These are phyloP conservation scores for Argya squamiceps DNA, from an alignment of 2,797 vertebrate species.

Conservation along the genomic window DNA sequence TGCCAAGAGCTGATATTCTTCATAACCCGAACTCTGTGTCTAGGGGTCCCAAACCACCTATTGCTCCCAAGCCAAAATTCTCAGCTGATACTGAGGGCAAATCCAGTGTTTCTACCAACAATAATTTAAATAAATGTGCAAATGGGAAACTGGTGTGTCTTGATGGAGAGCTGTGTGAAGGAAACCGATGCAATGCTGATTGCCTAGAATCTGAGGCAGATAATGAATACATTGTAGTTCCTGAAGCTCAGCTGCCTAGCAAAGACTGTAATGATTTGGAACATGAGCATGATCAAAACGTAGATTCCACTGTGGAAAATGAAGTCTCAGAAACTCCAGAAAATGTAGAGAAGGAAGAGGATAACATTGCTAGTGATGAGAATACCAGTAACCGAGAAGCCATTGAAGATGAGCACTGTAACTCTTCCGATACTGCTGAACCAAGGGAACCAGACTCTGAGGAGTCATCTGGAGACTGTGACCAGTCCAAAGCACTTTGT, in stretches of 20 bases:
- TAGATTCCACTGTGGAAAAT: slow-evolving; percentile 3
- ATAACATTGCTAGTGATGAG: slow-evolving; percentile 43
- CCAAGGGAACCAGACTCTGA: slow-evolving; percentile 8
- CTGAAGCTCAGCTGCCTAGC: slow-evolving; percentile 19
- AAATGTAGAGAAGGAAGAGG: slow-evolving; percentile 7
- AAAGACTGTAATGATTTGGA: slow-evolving; percentile 50
- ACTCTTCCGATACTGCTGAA: slow-evolving; percentile 66
- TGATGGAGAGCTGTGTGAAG: slow-evolving; percentile 74
- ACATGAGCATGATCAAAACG: background rate
- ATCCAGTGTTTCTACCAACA: slow-evolving; percentile 69
- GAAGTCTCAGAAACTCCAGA: background rate
- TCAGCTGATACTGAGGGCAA: slow-evolving; percentile 74
- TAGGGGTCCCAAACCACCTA: slow-evolving; percentile 87
- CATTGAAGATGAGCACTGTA: slow-evolving; percentile 41
- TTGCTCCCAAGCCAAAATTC: slow-evolving; percentile 90
- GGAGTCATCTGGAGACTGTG: slow-evolving; percentile 3
- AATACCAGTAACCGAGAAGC: slow-evolving; percentile 72
- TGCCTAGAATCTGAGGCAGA: slow-evolving; percentile 61
- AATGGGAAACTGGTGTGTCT: slow-evolving; percentile 82
- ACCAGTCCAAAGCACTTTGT: slow-evolving; percentile 3
- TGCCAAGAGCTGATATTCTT: slow-evolving; percentile 75
- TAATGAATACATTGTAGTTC: slow-evolving; percentile 63
- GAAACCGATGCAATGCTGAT: slow-evolving; percentile 35
- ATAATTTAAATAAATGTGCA: slow-evolving; percentile 73
- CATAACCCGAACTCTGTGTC: slow-evolving; percentile 74